Evolutionary conservation across 2,113 vertebrate species (phyloP).

Genomic region (Muntiacus muntjak): DNA sequence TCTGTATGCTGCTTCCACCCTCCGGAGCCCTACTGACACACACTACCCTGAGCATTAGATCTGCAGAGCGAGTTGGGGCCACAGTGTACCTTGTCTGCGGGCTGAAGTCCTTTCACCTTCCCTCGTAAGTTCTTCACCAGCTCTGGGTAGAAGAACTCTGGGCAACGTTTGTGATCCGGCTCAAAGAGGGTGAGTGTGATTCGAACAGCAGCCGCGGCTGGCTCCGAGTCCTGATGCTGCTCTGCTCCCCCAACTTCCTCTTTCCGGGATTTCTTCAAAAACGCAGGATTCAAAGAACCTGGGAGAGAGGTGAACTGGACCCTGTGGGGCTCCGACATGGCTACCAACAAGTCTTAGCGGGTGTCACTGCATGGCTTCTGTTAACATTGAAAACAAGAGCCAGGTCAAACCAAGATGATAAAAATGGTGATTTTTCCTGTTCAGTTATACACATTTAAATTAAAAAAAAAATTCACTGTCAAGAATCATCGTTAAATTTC

Average conservation of each 20-base stretch:
- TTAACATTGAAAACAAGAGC: conserved; percentile 4
- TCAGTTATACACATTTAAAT: conserved; percentile 18
- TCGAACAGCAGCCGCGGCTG: conserved; percentile 78
- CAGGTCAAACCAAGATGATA: conserved; percentile 33
- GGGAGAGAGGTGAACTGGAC: conserved; percentile 87
- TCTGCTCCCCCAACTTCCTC: conserved; percentile 62
- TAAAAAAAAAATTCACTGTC: neutral
- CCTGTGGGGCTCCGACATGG: conserved; percentile 90
- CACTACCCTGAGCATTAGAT: neutral
- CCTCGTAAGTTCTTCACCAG: conserved; percentile 80
- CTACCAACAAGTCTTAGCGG: conserved; percentile 53
- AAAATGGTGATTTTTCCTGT: neutral
- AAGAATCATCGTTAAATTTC: neutral
- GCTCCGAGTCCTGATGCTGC: conserved; percentile 74
- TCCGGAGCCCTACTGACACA: neutral
- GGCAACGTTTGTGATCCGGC: conserved; percentile 87
- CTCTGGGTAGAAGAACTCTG: conserved; percentile 92
- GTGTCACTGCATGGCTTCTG: conserved; percentile 78
- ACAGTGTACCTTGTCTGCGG: conserved; percentile 77
- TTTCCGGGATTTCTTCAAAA: conserved; percentile 77
- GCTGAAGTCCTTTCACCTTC: conserved; percentile 70
- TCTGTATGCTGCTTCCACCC: neutral
- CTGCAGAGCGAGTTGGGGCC: neutral
- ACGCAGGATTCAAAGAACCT: conserved; percentile 70
- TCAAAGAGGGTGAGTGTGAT: conserved; percentile 88